phyloP scores from a whole-genome alignment of 2,113 vertebrate genomes.

The Prionailurus viverrinus region DNA sequence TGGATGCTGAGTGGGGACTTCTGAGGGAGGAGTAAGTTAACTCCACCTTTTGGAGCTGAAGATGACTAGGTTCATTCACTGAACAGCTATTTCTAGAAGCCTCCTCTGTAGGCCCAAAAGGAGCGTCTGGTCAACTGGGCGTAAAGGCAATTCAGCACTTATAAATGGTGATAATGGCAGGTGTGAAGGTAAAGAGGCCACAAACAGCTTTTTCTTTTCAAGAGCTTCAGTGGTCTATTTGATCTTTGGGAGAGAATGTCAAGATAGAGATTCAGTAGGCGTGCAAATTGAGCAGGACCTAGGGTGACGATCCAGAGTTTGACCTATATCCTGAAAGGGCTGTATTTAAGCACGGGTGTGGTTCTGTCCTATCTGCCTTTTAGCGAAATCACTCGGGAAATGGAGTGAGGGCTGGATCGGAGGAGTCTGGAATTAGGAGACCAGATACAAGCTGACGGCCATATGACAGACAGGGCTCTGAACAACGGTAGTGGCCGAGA shows the following conservation, averaged over 20 bases:
- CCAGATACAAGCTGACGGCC: background rate
- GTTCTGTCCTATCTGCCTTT: background rate
- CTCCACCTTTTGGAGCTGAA: background rate
- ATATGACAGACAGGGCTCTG: background rate
- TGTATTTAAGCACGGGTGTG: background rate
- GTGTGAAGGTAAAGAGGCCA: background rate
- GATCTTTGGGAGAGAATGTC: background rate
- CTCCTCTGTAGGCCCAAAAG: background rate
- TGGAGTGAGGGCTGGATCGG: background rate
- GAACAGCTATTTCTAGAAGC: constrained; percentile 28
- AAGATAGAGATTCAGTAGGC: background rate
- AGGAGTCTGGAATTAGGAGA: background rate
- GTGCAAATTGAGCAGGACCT: background rate
- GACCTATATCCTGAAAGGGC: background rate
- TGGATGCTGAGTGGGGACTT: background rate
- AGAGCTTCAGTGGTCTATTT: background rate
- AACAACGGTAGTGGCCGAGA: background rate
- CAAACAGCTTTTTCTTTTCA: background rate
- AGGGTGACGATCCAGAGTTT: background rate
- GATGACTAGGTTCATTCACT: background rate
- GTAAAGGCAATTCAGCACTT: constrained; percentile 26
- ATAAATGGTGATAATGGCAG: background rate
- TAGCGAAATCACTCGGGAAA: background rate
- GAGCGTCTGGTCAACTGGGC: background rate
- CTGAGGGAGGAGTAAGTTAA: background rate